Conservation (phyloP, 1,140 invertebrate species). For the Alviniconcha marisindica region DNA sequence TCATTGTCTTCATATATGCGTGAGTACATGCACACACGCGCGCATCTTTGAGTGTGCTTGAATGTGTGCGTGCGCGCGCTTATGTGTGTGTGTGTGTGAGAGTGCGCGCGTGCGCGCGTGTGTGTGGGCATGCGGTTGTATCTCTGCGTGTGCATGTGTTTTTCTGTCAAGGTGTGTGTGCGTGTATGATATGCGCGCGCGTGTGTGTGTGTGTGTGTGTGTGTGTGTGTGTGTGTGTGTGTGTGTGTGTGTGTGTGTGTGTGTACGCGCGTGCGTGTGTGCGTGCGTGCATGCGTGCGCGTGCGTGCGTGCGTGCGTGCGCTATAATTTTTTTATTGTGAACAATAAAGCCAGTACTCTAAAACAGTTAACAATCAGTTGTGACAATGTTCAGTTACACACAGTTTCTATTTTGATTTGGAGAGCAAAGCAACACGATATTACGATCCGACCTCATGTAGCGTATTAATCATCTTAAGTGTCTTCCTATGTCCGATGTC, state of each 20-base stretch:
- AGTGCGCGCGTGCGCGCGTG: not conserved
- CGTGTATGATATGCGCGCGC: not conserved
- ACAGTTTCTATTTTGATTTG: too few species aligned
- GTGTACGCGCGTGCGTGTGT: not conserved
- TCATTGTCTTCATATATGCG: not conserved
- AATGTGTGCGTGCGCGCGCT: not conserved
- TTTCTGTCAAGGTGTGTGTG: conserved; percentile 3
- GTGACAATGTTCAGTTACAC: too few species aligned
- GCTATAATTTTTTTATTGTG: too few species aligned
- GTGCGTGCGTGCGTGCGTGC: not conserved
- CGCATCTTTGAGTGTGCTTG: not conserved
- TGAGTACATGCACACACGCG: not conserved
- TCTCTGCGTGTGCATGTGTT: not conserved
- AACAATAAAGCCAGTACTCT: too few species aligned
- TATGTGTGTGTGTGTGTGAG: not conserved
- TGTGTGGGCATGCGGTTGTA: not conserved
- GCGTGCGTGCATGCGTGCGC: not conserved
- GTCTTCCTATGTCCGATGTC: too few species aligned
- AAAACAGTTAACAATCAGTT: too few species aligned
- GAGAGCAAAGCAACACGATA: too few species aligned
- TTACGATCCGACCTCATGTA: too few species aligned
- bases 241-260: not conserved
- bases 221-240: not conserved
- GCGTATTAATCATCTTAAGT: too few species aligned
- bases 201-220: conserved; percentile 1